Conservation (phyloP, 2,113 vertebrate species). For the Petaurus breviceps region DNA sequence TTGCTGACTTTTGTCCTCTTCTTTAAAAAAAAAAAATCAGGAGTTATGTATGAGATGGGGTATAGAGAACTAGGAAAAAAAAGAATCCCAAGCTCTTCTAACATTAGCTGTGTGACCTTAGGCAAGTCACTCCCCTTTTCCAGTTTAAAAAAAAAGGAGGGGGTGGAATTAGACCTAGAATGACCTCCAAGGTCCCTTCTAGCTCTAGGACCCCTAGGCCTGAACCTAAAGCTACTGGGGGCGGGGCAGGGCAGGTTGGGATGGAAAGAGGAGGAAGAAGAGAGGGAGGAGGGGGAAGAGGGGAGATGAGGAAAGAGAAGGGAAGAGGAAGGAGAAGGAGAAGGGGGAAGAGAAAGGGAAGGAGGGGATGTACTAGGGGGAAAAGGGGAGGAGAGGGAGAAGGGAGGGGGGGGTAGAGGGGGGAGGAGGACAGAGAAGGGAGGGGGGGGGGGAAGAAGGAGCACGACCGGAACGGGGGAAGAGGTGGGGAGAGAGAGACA, state of each 20-base stretch:
- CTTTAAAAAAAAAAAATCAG: neutral
- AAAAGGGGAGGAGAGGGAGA: too few relatives aligned
- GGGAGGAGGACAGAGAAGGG: rapidly evolving
- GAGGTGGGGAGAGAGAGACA: neutral
- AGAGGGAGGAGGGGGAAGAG: too few relatives aligned
- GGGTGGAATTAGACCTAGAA: too few relatives aligned
- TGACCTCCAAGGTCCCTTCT: neutral
- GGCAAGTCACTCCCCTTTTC: neutral
- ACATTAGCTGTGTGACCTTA: neutral
- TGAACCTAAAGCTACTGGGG: neutral
- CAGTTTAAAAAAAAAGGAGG: neutral
- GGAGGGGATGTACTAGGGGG: too few relatives aligned
- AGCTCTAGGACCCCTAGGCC: neutral
- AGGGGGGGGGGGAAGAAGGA: too few relatives aligned
- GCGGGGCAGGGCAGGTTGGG: too few relatives aligned
- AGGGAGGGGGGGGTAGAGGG: too few relatives aligned
- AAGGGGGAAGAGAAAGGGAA: too few relatives aligned
- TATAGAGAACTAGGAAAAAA: too few relatives aligned
- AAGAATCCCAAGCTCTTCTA: neutral
- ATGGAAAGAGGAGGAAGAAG: too few relatives aligned
- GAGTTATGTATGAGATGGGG: neutral
- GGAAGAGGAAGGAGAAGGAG: too few relatives aligned
- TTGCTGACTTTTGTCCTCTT: neutral
- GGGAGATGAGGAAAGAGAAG: too few relatives aligned
- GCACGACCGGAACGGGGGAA: neutral